A percentile compares a stretch with the other conserved stretches of the same genome.
phyloP scores from a whole-genome alignment of 2,113 vertebrate species.

The Grammomys dolichurus region DNA sequence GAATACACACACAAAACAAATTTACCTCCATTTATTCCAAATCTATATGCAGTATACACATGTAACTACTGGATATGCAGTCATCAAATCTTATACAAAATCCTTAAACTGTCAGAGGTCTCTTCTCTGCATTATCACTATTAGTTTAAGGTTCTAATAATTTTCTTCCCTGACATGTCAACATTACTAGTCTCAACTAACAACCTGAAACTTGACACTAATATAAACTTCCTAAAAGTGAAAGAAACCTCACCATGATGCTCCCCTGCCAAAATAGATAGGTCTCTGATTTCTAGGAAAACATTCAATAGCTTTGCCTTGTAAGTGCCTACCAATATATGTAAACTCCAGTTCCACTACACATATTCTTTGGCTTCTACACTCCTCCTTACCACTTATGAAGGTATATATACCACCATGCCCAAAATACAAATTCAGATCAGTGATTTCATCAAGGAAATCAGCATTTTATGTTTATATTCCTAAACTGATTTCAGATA shows the following conservation, averaged over 20 bases:
- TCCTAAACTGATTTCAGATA: slow-evolving; percentile 9
- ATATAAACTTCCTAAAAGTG: slow-evolving; percentile 54
- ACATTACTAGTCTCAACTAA: background rate
- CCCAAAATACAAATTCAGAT: background rate
- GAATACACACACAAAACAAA: background rate
- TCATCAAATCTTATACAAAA: slow-evolving; percentile 41
- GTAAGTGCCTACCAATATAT: slow-evolving; percentile 7
- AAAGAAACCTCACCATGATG: slow-evolving; percentile 52
- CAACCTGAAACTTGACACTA: background rate
- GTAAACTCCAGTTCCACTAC: slow-evolving; percentile 10
- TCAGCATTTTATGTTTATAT: background rate
- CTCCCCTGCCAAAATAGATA: slow-evolving; percentile 51
- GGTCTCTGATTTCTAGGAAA: slow-evolving; percentile 42
- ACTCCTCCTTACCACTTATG: too few relatives aligned
- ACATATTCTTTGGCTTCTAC: slow-evolving; percentile 5
- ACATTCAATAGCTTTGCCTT: slow-evolving; percentile 22
- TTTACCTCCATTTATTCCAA: slow-evolving; percentile 20
- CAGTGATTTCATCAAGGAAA: slow-evolving; percentile 42
- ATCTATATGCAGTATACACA: background rate
- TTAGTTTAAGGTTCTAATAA: slow-evolving; percentile 29
- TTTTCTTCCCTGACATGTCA: slow-evolving; percentile 32
- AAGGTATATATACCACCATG: slow-evolving; percentile 9
- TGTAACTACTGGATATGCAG: background rate
- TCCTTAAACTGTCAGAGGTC: slow-evolving; percentile 28
- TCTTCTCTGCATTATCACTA: slow-evolving; percentile 31